phyloP scores from a whole-genome alignment of 2,113 vertebrate genomes.

The Seriola quinqueradiata region DNA sequence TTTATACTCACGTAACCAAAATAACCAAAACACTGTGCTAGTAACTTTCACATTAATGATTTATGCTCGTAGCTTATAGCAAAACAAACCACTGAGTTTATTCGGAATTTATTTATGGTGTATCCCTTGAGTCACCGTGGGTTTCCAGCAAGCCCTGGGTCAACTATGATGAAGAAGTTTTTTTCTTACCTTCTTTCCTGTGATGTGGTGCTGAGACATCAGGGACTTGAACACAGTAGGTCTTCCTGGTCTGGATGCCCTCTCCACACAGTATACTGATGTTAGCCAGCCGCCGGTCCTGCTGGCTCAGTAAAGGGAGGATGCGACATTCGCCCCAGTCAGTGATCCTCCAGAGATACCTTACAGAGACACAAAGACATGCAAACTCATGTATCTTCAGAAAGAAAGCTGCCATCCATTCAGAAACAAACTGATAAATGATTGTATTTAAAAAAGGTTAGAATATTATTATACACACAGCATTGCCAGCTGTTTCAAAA shows the following conservation, averaged over 20 bases:
- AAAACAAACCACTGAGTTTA: constrained; percentile 22
- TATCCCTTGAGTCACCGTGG: constrained; percentile 26
- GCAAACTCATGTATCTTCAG: constrained; percentile 8
- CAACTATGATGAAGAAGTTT: constrained; percentile 11
- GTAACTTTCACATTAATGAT: constrained; percentile 28
- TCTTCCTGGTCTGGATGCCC: constrained; percentile 92
- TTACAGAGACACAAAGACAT: constrained; percentile 66
- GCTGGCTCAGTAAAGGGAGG: constrained; percentile 88
- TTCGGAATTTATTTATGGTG: constrained; percentile 23
- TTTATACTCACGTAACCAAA: background rate
- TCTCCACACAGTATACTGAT: constrained; percentile 88
- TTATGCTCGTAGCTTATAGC: constrained; percentile 13
- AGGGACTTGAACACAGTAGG: constrained; percentile 89
- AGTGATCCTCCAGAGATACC: constrained; percentile 93
- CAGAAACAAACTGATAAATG: constrained; percentile 22
- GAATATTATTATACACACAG: background rate
- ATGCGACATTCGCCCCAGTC: constrained; percentile 93
- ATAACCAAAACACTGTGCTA: background rate
- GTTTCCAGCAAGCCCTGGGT: constrained; percentile 35
- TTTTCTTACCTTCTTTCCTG: constrained; percentile 89
- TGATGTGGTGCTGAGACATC: constrained; percentile 68
- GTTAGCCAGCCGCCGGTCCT: constrained; percentile 80
- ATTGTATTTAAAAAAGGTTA: constrained; percentile 1
- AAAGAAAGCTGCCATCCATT: constrained; percentile 8
- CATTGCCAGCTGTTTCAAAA: constrained; percentile 2